Percentiles rank a stretch among this genome's conserved stretches.
Conservation (phyloP, 2,797 vertebrate species). For the Thalassophryne amazonica region DNA sequence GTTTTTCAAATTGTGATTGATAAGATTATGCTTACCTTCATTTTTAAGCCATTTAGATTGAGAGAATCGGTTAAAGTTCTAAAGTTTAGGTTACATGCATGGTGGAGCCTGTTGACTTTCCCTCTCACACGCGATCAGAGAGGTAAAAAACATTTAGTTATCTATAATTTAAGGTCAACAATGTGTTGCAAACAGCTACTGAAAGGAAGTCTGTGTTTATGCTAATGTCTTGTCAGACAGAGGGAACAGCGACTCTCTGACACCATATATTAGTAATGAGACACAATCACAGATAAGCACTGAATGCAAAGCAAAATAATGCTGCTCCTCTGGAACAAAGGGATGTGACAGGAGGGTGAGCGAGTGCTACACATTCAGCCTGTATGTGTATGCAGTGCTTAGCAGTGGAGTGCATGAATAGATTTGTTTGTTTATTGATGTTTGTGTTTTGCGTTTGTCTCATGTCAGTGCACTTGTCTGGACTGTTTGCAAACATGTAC, state of each 20-base stretch:
- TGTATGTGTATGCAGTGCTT: conserved; percentile 26
- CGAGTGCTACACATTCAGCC: conserved; percentile 41
- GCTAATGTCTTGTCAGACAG: conserved; percentile 76
- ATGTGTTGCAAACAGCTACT: conserved; percentile 65
- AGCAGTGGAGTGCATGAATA: conserved; percentile 31
- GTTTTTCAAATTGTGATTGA: too few species aligned
- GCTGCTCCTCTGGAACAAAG: conserved; percentile 44
- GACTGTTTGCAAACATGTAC: conserved; percentile 69
- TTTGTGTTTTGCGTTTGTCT: conserved; percentile 74
- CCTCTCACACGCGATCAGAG: conserved; percentile 48
- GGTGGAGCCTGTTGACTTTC: too few species aligned
- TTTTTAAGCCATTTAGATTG: too few species aligned
- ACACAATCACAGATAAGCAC: conserved; percentile 54
- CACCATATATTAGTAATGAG: conserved; percentile 77
- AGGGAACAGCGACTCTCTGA: conserved; percentile 58
- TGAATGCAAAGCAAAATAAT: conserved; percentile 54
- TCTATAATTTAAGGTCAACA: conserved; percentile 79
- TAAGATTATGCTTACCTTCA: too few species aligned
- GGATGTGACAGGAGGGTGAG: conserved; percentile 36
- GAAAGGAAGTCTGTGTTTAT: conserved; percentile 78
- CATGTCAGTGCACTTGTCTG: conserved; percentile 65
- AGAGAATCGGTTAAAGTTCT: too few species aligned
- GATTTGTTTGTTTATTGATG: conserved; percentile 79
- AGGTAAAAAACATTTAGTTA: conserved; percentile 69
- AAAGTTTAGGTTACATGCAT: too few species aligned